Evolutionary conservation across 2,888 invertebrate species (phyloP), one percentile per base, ranked within the genome.

Genomic region (Sthenelais limicola): DNA sequence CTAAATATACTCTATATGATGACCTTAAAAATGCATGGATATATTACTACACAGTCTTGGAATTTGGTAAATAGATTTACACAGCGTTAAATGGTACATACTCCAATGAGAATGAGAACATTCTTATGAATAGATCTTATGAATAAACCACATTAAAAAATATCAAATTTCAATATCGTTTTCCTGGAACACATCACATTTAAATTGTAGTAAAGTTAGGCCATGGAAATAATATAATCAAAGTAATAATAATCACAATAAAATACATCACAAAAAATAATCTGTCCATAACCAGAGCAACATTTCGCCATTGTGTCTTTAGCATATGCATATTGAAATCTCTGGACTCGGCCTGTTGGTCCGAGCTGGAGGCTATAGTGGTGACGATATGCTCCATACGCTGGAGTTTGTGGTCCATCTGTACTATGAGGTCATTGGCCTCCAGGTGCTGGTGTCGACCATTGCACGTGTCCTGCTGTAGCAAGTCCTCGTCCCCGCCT

Each of bases 281-380:
- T 21, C 71, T 26, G 32, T 71, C 71, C 48, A 71, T 56, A 21
- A 71, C 71, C 12, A 71, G 33, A 0, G 30, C 71, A n/a, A 71
- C 47, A 18, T 71, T 43, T 18, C 33, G 12, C 71, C 71, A 71
- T 18, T 58, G 71, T 21, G 24, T 43, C 51, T 48, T 62, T 1
- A 68, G 52, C 5, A 48, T 24, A 18, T 48, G 47, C 26, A 67
- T 7, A n/a, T 43, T 32, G 9, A 24, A 43, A n/a, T 56, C 56
- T 15, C 30, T 32, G 12, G 30, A 32, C 5, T 24, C 21, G 9
- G 32, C n/a, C 18, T 56, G 33, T 24, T 56, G 33, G 3, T 30
- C 52, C 9, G 32, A 12, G 4, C 38, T 28, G 4, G 62, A 38
- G 21, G 26, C 38, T 43, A 62, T 33, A 21, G 9, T 15, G n/a